These are phyloP conservation scores for Xiphophorus maculatus DNA, from an alignment of 2,113 vertebrate genomes.

Conservation along the genomic window DNA sequence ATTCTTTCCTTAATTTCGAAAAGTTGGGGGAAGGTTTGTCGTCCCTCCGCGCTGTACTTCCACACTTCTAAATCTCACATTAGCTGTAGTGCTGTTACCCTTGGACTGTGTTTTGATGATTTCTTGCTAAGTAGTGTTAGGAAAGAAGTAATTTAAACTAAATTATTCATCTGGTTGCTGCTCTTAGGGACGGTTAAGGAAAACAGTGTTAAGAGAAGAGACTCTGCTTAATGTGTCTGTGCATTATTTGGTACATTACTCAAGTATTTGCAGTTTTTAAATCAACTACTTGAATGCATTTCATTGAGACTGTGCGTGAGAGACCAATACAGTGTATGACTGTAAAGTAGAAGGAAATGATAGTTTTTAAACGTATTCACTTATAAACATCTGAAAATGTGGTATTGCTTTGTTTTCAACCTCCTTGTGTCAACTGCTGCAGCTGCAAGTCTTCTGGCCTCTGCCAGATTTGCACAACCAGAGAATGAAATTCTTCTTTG, in stretches of 20 bases:
- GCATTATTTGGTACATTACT: not conserved
- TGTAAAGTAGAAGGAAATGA: not conserved
- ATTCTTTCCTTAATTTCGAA: slow-evolving; percentile 74
- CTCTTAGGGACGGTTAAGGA: not conserved
- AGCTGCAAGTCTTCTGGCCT: not conserved
- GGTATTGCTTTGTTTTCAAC: no score
- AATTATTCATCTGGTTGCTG: not conserved
- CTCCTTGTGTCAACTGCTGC: not conserved
- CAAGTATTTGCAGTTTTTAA: not conserved
- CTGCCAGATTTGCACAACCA: not conserved
- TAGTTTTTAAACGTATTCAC: not conserved
- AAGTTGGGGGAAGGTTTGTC: slow-evolving; percentile 63
- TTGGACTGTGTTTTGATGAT: slow-evolving; percentile 6
- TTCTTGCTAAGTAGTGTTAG: not conserved
- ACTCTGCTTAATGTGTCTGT: not conserved
- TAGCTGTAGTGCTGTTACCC: slow-evolving; percentile 39
- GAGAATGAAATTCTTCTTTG: not conserved
- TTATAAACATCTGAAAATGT: not conserved
- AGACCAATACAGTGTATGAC: not conserved
- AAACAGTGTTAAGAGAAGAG: not conserved
- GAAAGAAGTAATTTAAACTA: not conserved
- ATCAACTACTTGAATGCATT: not conserved
- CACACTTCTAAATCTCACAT: slow-evolving; percentile 21
- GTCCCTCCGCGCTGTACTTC: slow-evolving; percentile 34
- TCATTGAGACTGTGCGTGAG: not conserved